phyloP scores from a whole-genome alignment of 2,888 invertebrate species.

The Charanyca ferruginea region DNA sequence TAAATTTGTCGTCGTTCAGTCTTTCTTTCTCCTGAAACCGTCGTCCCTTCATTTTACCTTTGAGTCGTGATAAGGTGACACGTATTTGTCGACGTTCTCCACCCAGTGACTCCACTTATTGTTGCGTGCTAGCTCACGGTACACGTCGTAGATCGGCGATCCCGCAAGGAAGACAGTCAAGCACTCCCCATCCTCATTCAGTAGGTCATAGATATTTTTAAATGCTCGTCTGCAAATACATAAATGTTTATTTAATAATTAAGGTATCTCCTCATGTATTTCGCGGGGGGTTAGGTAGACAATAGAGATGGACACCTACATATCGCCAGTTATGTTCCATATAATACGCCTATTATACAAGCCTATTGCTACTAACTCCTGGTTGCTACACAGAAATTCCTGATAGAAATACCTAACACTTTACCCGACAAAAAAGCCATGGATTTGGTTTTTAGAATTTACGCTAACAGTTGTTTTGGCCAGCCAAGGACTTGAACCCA shows the following conservation, averaged over 20 bases:
- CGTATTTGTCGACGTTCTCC: slow-evolving; percentile 92
- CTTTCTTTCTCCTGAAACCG: background rate
- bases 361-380: background rate
- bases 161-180: slow-evolving; percentile 93
- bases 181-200: slow-evolving; percentile 93
- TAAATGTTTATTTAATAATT: background rate
- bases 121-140: slow-evolving; percentile 88
- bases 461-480: background rate
- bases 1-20: background rate
- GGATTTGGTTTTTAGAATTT: background rate
- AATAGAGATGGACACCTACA: background rate
- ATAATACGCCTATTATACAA: no score
- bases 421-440: no score
- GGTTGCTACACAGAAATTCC: background rate
- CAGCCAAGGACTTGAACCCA: no score
- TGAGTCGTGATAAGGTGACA: slow-evolving; percentile 92
- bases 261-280: no score
- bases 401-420: background rate
- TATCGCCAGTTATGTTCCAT: background rate
- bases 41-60: slow-evolving; percentile 24
- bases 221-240: slow-evolving; percentile 90
- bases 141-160: slow-evolving; percentile 93
- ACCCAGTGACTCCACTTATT: slow-evolving; percentile 92
- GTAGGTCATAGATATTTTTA: slow-evolving; percentile 90
- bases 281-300: background rate